These are phyloP conservation scores for Hemibagrus guttatus DNA, from an alignment of 2,797 vertebrate species.

Conservation along the genomic window DNA sequence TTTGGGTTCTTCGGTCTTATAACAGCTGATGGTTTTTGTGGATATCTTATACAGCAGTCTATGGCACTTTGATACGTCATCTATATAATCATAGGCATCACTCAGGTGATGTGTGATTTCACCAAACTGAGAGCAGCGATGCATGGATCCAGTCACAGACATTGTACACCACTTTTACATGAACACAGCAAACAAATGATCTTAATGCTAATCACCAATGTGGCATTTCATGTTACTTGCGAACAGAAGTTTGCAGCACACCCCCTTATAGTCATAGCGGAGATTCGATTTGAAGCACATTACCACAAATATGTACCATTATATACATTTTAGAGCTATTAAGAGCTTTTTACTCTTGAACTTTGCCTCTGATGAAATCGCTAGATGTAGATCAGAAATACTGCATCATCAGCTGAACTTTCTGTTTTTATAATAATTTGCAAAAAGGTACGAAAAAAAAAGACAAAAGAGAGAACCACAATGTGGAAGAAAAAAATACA, in stretches of 20 bases:
- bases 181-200: neutral
- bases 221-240: neutral
- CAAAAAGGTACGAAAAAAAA: neutral
- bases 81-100: neutral
- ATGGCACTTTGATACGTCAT: neutral
- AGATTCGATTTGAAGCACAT: neutral
- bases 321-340: neutral
- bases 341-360: neutral
- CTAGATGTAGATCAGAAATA: neutral
- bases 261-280: neutral
- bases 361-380: neutral
- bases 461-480: neutral
- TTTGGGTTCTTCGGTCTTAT: conserved; percentile 1
- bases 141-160: neutral
- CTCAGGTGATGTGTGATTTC: neutral
- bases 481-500: neutral
- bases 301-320: neutral
- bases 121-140: neutral
- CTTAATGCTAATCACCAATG: neutral
- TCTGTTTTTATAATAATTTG: neutral
- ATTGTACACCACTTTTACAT: neutral
- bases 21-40: conserved; percentile 1
- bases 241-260: too few relatives aligned
- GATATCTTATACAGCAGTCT: neutral
- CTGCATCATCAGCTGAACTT: neutral